Evolutionary conservation across 35 echinoderm and acorn worm genomes (phyloP).

Genomic region (Anneissia japonica): DNA sequence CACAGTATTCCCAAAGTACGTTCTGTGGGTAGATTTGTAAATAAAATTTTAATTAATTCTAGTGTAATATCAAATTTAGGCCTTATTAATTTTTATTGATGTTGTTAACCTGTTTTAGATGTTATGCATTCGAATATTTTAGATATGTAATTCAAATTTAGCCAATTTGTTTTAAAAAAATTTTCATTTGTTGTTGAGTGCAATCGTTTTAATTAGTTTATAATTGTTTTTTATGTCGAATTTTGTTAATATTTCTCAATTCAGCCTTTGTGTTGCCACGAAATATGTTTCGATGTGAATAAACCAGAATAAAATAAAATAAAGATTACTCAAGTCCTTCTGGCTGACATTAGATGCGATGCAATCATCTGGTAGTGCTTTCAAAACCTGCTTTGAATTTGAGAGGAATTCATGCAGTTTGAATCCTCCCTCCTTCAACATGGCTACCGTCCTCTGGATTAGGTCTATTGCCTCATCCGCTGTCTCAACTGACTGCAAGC

Average conservation of each 20-base stretch:
- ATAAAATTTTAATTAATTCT: too few relatives aligned
- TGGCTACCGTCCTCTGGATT: neutral
- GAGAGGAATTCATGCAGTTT: slow-evolving; percentile 44
- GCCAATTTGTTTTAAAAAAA: too few relatives aligned
- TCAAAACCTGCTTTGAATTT: slow-evolving; percentile 24
- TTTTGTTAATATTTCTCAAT: too few relatives aligned
- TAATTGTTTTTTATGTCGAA: too few relatives aligned
- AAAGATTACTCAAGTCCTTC: slow-evolving; percentile 23
- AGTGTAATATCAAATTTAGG: too few relatives aligned
- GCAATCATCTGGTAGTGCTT: slow-evolving; percentile 13
- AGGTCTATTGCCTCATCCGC: slow-evolving; percentile 23
- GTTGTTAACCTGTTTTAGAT: slow-evolving; percentile 18
- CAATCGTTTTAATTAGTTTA: too few relatives aligned
- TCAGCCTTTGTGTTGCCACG: too few relatives aligned
- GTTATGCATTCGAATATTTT: slow-evolving; percentile 44
- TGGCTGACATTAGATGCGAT: neutral
- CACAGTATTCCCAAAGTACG: slow-evolving; percentile 46
- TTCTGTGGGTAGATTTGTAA: slow-evolving; percentile 37
- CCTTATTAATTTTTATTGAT: too few relatives aligned
- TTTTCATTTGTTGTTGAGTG: too few relatives aligned
- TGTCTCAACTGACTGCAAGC: slow-evolving; percentile 35
- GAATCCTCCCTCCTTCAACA: slow-evolving; percentile 35
- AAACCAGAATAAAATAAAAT: too few relatives aligned
- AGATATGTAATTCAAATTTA: too few relatives aligned
- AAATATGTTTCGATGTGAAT: too few relatives aligned